phyloP scores from a whole-genome alignment of 2,113 vertebrate species.

The Hippocampus zosterae region DNA sequence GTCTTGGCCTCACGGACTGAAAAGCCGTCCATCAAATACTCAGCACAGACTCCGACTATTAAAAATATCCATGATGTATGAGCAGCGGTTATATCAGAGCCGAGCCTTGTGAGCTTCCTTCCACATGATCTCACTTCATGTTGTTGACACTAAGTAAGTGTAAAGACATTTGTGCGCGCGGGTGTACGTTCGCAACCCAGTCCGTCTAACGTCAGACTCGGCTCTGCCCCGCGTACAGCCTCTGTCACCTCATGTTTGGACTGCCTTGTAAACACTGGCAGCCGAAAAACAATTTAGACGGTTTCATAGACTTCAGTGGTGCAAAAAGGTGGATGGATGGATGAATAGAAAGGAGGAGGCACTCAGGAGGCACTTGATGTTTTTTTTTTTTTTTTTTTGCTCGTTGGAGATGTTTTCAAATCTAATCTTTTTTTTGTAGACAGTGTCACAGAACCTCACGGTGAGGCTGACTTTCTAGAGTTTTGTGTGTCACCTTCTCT shows the following conservation, averaged over 20 bases:
- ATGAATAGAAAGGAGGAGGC: neutral
- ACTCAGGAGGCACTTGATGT: too few species aligned
- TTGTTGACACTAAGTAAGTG: neutral
- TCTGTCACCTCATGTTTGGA: neutral
- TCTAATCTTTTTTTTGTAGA: too few species aligned
- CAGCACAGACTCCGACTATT: neutral
- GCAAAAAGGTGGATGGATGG: neutral
- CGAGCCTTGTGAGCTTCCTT: neutral
- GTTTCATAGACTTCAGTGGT: neutral
- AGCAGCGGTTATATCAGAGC: neutral
- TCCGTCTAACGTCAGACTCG: neutral
- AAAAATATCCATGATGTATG: neutral
- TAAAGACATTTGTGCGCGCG: neutral
- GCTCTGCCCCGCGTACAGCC: neutral
- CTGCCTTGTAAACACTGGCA: neutral
- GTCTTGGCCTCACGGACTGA: neutral
- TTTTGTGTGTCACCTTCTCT: constrained; percentile 14
- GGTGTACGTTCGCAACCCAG: neutral
- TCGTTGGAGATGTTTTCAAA: too few species aligned
- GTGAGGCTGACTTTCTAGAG: neutral
- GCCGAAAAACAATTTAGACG: neutral
- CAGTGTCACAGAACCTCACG: too few species aligned
- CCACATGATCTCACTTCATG: neutral
- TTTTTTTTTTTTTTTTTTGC: too few species aligned
- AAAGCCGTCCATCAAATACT: neutral